Conservation (phyloP, 2,113 vertebrate genomes). For the Spheniscus mendiculus region DNA sequence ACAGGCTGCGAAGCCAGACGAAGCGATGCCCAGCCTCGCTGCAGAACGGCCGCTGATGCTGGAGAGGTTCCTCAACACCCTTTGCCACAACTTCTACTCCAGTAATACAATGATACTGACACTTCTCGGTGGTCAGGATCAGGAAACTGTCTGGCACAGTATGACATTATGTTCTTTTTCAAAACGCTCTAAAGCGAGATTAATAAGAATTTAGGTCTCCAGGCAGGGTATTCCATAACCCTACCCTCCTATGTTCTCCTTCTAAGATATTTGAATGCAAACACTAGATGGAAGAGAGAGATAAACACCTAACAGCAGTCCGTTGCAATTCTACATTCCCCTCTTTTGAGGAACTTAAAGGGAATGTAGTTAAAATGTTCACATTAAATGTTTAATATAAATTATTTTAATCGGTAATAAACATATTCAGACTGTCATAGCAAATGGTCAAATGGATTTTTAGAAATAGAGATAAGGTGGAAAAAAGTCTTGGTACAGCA, state of each 20-base stretch:
- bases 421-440: neutral
- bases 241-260: neutral
- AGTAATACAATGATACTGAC: neutral
- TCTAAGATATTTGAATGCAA: neutral
- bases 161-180: neutral
- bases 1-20: neutral
- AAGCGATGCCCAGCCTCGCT: neutral
- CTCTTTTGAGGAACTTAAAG: neutral
- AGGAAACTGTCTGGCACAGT: neutral
- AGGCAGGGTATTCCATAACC: neutral
- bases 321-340: neutral
- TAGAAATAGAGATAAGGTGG: neutral
- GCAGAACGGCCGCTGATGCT: neutral
- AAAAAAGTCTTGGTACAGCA: neutral
- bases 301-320: neutral
- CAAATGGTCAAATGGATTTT: neutral
- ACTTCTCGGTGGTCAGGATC: neutral
- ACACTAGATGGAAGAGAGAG: neutral
- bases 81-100: neutral
- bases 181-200: neutral
- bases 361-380: neutral
- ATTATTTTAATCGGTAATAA: neutral
- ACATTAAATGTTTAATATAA: neutral
- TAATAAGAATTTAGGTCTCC: neutral
- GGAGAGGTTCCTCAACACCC: neutral